Conservation (phyloP, 2,113 vertebrate genomes). For the Cynopterus brachyotis region DNA sequence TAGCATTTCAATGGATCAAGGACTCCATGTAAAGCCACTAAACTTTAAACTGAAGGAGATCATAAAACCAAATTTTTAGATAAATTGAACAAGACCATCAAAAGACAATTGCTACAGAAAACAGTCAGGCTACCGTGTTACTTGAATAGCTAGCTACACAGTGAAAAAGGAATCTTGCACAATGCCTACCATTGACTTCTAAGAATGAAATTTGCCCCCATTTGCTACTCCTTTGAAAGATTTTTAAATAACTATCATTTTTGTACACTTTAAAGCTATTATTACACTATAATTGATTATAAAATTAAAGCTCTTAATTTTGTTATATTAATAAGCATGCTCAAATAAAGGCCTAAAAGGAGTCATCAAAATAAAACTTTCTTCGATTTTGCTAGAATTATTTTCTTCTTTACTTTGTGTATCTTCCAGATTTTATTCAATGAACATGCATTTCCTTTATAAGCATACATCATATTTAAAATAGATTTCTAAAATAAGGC, state of each 20-base stretch:
- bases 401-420: not conserved
- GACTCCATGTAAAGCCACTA: constrained; percentile 52
- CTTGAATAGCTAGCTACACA: constrained; percentile 66
- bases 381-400: not conserved
- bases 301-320: no score
- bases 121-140: constrained; percentile 35
- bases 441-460: not conserved
- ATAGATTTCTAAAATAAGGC: not conserved
- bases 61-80: constrained; percentile 71
- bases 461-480: not conserved
- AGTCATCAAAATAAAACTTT: not conserved
- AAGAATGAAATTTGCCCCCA: constrained; percentile 53
- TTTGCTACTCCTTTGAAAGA: constrained; percentile 1
- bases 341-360: not conserved
- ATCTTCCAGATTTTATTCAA: not conserved
- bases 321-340: not conserved
- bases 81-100: constrained; percentile 75
- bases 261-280: not conserved
- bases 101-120: constrained; percentile 74
- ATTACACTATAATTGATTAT: no score
- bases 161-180: constrained; percentile 69
- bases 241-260: not conserved
- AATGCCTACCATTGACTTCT: constrained; percentile 66
- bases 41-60: constrained; percentile 63
- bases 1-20: constrained; percentile 70